Base-by-base conservation (phyloP, 2,113 vertebrate species). In the Brachypteracias leptosomus region DNA sequence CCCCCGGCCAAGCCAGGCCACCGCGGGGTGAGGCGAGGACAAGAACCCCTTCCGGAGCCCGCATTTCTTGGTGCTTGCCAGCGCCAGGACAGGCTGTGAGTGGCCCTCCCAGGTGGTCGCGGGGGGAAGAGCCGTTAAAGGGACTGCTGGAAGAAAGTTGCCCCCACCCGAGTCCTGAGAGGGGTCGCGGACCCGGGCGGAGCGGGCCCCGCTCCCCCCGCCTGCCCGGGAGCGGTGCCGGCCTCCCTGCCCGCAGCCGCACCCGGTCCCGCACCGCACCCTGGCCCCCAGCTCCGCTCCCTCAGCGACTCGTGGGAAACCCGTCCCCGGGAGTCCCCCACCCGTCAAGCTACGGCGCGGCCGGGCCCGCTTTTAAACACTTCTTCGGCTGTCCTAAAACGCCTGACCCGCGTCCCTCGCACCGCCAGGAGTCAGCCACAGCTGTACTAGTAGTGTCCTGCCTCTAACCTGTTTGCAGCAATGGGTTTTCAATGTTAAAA, bases 401-500 rank as follows among this genome's bases (percentile, higher is more conserved):
- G 65, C 57, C 57, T 7, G n/a, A 9, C 35, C 66, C 36, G 2
- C 11, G 4, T 3, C 26, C 29, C 35, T 52, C 19, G 1, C 8
- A 12, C 28, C 7, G 2, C 5, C 17, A 9, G 21, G 15, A 36
- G 57, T 13, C 59, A 7, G 33, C 13, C 16, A 8, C 6, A 4
- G 59, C 17, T 22, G 2, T 16, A 1, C 0, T 10, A 5, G 11
- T 5, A 1, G 38, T 2, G 31, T 15, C 68, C 44, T 26, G n/a
- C 28, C 40, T 62, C 26, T 16, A 7, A 47, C 13, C 31, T 8
- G 4, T 22, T 36, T 12, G 70, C 21, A 38, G 16, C 36, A 52
- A 54, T 51, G 88, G 33, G 71, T 71, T 92, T 85, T 91, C 90
- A 25, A 4, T 84, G 91, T 95, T 93, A 75, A 94, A 97, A 95